These are phyloP conservation scores for Bombus consobrinus DNA, from an alignment of 1,140 invertebrate species.

Conservation along the genomic window DNA sequence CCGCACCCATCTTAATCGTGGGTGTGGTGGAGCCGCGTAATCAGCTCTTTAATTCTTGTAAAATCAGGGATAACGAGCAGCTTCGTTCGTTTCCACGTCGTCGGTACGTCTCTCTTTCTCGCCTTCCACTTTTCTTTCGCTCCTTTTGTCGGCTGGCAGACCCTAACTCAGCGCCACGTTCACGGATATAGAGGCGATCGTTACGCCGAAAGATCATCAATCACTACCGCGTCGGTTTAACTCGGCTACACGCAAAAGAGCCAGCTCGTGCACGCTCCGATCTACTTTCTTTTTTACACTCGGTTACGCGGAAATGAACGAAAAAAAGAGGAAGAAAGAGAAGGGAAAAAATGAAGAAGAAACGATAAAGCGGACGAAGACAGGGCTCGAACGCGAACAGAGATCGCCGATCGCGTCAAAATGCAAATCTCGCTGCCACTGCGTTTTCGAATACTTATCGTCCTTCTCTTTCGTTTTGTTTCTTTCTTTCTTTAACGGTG, in stretches of 20 bases:
- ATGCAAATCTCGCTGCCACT: background rate
- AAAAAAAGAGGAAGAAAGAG: background rate
- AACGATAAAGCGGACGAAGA: background rate
- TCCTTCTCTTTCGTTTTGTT: background rate
- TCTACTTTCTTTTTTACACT: conserved; percentile 66
- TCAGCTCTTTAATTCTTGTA: conserved; percentile 71
- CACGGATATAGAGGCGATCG: conserved; percentile 70
- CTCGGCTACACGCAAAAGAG: conserved; percentile 70
- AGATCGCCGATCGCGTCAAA: background rate
- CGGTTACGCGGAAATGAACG: conserved; percentile 58
- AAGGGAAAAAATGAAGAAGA: background rate
- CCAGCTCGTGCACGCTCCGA: conserved; percentile 62
- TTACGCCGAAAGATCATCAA: conserved; percentile 73
- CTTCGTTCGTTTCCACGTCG: conserved; percentile 62
- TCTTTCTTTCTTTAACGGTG: accelerated
- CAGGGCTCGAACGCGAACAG: background rate
- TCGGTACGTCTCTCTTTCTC: conserved; percentile 22
- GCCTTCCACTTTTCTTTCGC: conserved; percentile 36
- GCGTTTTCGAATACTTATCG: background rate
- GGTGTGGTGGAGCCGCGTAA: conserved; percentile 60
- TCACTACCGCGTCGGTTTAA: conserved; percentile 70
- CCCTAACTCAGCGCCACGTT: conserved; percentile 64
- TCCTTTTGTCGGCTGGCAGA: conserved; percentile 35
- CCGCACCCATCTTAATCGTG: conserved; percentile 64
- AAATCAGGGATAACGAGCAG: conserved; percentile 69